phyloP scores from a whole-genome alignment of 2,113 vertebrate genomes.

The Arvicanthis niloticus region DNA sequence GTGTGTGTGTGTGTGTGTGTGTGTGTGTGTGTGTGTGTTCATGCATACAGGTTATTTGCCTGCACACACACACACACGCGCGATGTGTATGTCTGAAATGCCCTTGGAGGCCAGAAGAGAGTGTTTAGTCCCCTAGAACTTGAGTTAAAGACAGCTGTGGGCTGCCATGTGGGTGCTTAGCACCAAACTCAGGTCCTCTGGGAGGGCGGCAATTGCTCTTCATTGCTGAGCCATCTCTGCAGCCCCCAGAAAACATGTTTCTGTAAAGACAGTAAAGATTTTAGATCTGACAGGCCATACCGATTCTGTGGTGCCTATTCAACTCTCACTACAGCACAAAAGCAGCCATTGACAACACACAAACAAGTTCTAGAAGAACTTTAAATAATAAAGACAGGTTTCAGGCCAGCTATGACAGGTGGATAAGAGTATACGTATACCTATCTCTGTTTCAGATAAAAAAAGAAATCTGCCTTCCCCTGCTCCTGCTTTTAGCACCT shows the following conservation, averaged over 20 bases:
- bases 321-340: background rate
- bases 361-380: conserved; percentile 22
- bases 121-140: background rate
- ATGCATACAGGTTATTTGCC: background rate
- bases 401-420: background rate
- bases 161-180: background rate
- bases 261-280: background rate
- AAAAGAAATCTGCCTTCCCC: background rate
- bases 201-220: background rate
- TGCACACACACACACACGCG: background rate
- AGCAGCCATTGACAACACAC: background rate
- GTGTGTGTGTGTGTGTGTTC: background rate
- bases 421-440: background rate
- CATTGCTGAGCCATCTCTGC: background rate
- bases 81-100: background rate
- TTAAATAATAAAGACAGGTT: conserved; percentile 28
- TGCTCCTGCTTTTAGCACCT: background rate
- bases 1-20: background rate
- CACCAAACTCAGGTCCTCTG: background rate
- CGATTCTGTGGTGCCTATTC: background rate
- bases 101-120: background rate
- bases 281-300: background rate
- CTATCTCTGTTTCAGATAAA: background rate
- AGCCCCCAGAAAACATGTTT: background rate
- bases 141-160: background rate